A percentile compares a stretch with the other conserved stretches of the same genome.
Evolutionary conservation across 1,140 invertebrate species (phyloP).

Genomic region (Hesperophylax magnus): DNA sequence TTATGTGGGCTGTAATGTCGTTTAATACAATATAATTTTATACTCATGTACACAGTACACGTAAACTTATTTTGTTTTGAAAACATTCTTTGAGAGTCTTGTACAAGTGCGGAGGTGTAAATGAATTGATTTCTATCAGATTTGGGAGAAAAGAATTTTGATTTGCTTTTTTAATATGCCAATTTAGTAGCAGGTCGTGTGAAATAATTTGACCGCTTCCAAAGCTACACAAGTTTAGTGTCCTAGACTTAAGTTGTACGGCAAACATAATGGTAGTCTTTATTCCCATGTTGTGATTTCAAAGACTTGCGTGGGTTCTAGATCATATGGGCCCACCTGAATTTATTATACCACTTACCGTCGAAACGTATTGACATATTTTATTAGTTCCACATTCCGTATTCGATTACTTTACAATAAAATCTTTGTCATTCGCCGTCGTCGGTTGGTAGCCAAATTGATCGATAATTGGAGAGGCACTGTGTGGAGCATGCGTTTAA

Average conservation of each 20-base stretch:
- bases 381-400: neutral
- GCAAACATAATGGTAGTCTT: neutral
- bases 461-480: too few relatives aligned
- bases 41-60: too few relatives aligned
- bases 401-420: neutral
- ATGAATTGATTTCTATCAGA: neutral
- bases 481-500: too few relatives aligned
- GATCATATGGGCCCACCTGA: neutral
- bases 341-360: conserved; percentile 12
- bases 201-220: neutral
- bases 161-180: conserved; percentile 13
- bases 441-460: too few relatives aligned
- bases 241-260: neutral
- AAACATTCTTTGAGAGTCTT: too few relatives aligned
- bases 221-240: neutral
- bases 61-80: too few relatives aligned
- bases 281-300: conserved; percentile 7
- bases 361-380: neutral
- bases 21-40: too few relatives aligned
- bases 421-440: neutral
- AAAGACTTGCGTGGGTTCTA: neutral
- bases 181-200: conserved; percentile 14
- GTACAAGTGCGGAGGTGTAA: neutral
- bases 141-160: neutral
- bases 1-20: too few relatives aligned